A percentile compares a stretch with the other conserved stretches of the same genome.
Evolutionary conservation across 2,888 invertebrate genomes (phyloP).

Genomic region (Molanna angustata): DNA sequence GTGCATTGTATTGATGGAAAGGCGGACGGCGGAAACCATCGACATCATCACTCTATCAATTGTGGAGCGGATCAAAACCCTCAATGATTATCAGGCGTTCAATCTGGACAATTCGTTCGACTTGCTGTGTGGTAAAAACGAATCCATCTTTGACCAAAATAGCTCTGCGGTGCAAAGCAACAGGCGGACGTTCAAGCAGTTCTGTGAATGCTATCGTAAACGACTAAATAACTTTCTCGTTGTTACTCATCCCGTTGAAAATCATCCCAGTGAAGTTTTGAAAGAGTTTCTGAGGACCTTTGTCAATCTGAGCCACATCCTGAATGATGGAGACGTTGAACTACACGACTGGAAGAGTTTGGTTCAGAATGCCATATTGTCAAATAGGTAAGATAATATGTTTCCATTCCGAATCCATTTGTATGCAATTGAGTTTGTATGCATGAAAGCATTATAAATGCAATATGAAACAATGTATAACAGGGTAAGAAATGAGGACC

Average conservation of each 20-base stretch:
- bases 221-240: slow-evolving; percentile 17
- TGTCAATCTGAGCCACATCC: slow-evolving; percentile 1
- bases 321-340: slow-evolving; percentile 5
- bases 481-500: too few species aligned
- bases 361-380: too few species aligned
- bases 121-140: slow-evolving; percentile 21
- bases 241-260: background rate
- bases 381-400: too few species aligned
- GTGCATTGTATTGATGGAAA: slow-evolving; percentile 21
- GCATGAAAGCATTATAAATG: too few species aligned
- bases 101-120: slow-evolving; percentile 21
- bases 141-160: slow-evolving; percentile 6
- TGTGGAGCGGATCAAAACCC: slow-evolving; percentile 20
- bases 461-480: too few species aligned
- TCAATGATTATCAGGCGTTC: slow-evolving; percentile 23
- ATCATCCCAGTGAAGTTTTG: slow-evolving; percentile 11
- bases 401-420: too few species aligned
- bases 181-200: slow-evolving; percentile 15
- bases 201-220: slow-evolving; percentile 24
- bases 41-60: slow-evolving; percentile 23
- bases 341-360: too few species aligned
- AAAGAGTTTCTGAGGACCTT: slow-evolving; percentile 11
- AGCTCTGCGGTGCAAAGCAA: slow-evolving; percentile 22
- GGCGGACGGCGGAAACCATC: slow-evolving; percentile 23
- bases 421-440: too few species aligned